Percentiles rank a stretch among this genome's conserved stretches.
Evolutionary conservation across 1,140 invertebrate genomes (phyloP).

Genomic region (Lerema accius): DNA sequence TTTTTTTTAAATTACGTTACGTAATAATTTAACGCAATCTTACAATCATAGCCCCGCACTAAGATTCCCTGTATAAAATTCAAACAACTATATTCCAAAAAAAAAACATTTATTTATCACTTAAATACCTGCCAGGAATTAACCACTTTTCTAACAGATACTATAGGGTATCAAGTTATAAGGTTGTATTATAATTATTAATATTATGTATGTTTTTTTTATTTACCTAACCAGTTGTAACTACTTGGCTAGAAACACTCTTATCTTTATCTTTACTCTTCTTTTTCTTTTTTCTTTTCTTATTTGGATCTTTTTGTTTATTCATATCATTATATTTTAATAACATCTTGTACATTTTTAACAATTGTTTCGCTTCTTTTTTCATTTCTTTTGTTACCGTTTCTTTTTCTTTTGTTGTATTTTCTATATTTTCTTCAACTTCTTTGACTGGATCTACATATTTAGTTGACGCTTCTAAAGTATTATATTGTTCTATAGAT

Average conservation of each 20-base stretch:
- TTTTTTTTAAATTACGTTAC: too few relatives aligned
- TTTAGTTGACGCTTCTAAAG: conserved; percentile 69
- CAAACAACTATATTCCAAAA: too few relatives aligned
- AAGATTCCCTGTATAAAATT: too few relatives aligned
- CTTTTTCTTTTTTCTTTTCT: conserved; percentile 71
- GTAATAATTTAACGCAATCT: too few relatives aligned
- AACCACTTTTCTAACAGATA: too few relatives aligned
- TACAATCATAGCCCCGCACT: too few relatives aligned
- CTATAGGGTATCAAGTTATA: too few relatives aligned
- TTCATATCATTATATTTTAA: conserved; percentile 76
- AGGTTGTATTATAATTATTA: too few relatives aligned
- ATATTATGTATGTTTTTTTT: too few relatives aligned
- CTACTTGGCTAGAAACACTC: conserved; percentile 1
- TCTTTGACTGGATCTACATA: conserved; percentile 70
- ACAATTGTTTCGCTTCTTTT: conserved; percentile 74
- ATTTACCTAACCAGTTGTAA: neutral
- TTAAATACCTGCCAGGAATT: too few relatives aligned
- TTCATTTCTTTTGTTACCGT: conserved; percentile 67
- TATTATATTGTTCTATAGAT: conserved; percentile 75
- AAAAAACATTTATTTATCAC: too few relatives aligned
- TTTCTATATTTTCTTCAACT: conserved; percentile 5
- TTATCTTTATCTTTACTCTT: conserved; percentile 56
- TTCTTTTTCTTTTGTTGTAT: conserved; percentile 17
- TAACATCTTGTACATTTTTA: conserved; percentile 80
- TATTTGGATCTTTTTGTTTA: conserved; percentile 60